A percentile compares a stretch with the other conserved stretches of the same genome.
Evolutionary conservation across 1,140 invertebrate genomes (phyloP).

Genomic region (Drosophila sucinea): DNA sequence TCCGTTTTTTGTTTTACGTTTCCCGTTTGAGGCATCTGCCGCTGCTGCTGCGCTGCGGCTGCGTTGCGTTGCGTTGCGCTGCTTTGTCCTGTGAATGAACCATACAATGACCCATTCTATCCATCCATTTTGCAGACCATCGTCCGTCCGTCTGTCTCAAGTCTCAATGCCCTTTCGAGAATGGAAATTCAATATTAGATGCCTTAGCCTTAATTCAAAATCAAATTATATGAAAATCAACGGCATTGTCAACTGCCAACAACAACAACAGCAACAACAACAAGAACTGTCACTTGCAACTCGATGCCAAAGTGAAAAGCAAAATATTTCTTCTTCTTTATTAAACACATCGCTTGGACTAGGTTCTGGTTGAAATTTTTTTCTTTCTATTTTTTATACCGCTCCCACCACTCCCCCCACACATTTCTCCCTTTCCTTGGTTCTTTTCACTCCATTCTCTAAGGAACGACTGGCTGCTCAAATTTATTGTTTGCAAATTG

Average conservation of each 20-base stretch:
- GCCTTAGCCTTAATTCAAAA: conserved; percentile 52
- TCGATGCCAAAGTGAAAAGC: conserved; percentile 60
- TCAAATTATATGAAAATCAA: conserved; percentile 54
- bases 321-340: conserved; percentile 75
- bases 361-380: conserved; percentile 27
- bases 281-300: conserved; percentile 68
- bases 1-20: conserved; percentile 69
- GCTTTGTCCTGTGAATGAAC: too few species aligned
- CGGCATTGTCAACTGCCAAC: conserved; percentile 48
- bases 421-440: background rate
- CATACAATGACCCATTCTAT: too few species aligned
- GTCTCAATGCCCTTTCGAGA: conserved; percentile 37
- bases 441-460: conserved; percentile 11
- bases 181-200: conserved; percentile 60
- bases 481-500: conserved; percentile 81
- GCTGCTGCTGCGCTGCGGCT: background rate
- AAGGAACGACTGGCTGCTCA: conserved; percentile 65
- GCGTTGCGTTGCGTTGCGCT: too few species aligned
- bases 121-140: too few species aligned
- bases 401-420: background rate
- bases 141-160: background rate
- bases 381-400: conserved; percentile 20
- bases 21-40: conserved; percentile 49
- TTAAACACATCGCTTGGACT: conserved; percentile 69
- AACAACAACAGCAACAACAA: conserved; percentile 1